These are phyloP conservation scores for Limenitis camilla DNA, from an alignment of 2,888 invertebrate genomes.

Conservation along the genomic window DNA sequence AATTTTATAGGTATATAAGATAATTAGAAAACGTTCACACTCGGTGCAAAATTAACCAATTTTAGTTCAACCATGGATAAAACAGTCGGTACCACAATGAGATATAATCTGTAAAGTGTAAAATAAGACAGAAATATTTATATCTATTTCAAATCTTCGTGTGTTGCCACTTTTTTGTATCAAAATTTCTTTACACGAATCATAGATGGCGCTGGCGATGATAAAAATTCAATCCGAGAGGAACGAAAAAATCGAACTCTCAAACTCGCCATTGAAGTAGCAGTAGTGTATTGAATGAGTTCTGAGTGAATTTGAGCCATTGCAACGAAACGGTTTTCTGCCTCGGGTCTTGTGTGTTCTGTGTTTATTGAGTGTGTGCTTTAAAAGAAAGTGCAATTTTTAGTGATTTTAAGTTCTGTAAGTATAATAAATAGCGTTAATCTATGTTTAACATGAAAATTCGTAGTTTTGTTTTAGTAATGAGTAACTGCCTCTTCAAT, in stretches of 20 bases:
- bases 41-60: too few relatives aligned
- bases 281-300: slow-evolving; percentile 24
- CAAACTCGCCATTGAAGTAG: slow-evolving; percentile 37
- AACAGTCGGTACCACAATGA: neutral
- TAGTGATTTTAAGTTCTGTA: slow-evolving; percentile 61
- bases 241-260: slow-evolving; percentile 47
- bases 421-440: slow-evolving; percentile 40
- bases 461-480: slow-evolving; percentile 31
- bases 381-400: slow-evolving; percentile 49
- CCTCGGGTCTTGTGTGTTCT: slow-evolving; percentile 68
- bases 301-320: slow-evolving; percentile 36
- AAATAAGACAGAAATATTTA: neutral
- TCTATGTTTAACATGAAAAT: slow-evolving; percentile 17
- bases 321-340: slow-evolving; percentile 70
- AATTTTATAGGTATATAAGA: too few relatives aligned
- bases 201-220: slow-evolving; percentile 40
- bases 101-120: neutral
- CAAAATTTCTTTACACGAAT: slow-evolving; percentile 6
- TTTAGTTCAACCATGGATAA: too few relatives aligned
- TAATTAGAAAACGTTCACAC: too few relatives aligned
- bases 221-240: slow-evolving; percentile 29
- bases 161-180: slow-evolving; percentile 10
- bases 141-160: neutral
- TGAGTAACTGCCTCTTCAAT: slow-evolving; percentile 56
- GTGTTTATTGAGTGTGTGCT: slow-evolving; percentile 61